Evolutionary conservation across 1,140 invertebrate species (phyloP), one percentile per base, ranked within the genome.

Genomic region (Onthophagus taurus): DNA sequence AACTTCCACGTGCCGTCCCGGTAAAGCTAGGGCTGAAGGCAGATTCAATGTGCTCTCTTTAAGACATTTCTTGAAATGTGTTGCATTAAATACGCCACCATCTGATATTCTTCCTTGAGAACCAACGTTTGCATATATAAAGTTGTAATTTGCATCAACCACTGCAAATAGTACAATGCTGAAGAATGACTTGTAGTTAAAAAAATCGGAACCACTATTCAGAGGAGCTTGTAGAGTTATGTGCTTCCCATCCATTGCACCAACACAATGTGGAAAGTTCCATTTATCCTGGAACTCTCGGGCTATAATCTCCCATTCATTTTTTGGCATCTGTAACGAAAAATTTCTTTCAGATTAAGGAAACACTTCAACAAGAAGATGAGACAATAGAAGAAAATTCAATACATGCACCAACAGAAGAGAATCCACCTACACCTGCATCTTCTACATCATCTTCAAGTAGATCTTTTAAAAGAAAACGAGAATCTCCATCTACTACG

Each of bases 101-200:
- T 68, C 61, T 42, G 52, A 55, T 44, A 57, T 57, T 42, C 55
- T 48, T 13, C 69, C 69, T 53, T 60, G 54, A 14, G 55, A 49
- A 19, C 68, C 66, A n/a, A 61, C 30, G 48, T 70, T 55, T 14
- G 59, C 44, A 31, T 53, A 54, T 23, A 26, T 7, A n/a, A 44
- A 30, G 5, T 26, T n/a, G 14, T 45, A 37, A 8, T 45, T 26
- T 12, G 33, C 24, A 30, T 45, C 44, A 17, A 45, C 23, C 14
- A 36, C 11, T 14, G 33, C 33, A 36, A 45, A 30, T 6, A 71
- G 45, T 19, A 71, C 64, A n/a, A 68, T 58, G 33, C 61, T 64
- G 42, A 60, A 66, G 20, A 39, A 60, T 44, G 58, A 48, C 51
- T 70, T 69, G 33, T 70, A 61, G 53, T 69, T 72, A 13, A 13